These are phyloP conservation scores for Muscicapa striata DNA, from an alignment of 2,797 vertebrate species.

Conservation along the genomic window DNA sequence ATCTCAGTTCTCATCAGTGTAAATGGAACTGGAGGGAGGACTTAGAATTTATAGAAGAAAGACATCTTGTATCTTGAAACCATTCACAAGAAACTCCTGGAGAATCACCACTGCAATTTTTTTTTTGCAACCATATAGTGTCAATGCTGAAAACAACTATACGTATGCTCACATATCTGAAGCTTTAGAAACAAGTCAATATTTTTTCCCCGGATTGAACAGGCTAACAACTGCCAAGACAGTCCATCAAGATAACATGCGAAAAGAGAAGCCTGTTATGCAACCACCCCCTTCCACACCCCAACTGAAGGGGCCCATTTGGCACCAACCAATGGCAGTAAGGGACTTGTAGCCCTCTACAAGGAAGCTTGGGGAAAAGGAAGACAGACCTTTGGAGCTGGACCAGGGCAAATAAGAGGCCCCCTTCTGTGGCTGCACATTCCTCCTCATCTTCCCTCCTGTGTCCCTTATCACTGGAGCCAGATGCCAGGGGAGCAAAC, in stretches of 20 bases:
- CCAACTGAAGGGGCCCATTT: background rate
- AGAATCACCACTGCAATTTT: background rate
- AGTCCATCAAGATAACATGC: background rate
- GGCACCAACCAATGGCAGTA: background rate
- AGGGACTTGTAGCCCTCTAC: background rate
- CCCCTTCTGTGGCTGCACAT: background rate
- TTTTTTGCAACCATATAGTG: background rate
- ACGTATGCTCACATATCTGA: background rate
- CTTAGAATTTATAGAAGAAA: background rate
- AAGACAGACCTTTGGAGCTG: background rate
- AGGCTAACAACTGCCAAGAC: background rate
- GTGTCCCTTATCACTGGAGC: slow-evolving; percentile 23
- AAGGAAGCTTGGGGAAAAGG: background rate
- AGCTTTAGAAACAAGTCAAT: background rate
- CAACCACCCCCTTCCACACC: background rate
- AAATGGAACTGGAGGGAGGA: background rate
- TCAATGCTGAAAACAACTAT: background rate
- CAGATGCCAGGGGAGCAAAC: background rate
- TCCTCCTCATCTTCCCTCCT: background rate
- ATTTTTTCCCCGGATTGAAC: background rate
- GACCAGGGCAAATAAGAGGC: background rate
- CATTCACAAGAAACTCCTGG: background rate
- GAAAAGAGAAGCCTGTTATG: background rate
- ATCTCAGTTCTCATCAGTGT: background rate
- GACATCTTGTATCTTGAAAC: background rate